Evolutionary conservation across 2,888 invertebrate species (phyloP).

Genomic region (Leptinotarsa tumamoca): DNA sequence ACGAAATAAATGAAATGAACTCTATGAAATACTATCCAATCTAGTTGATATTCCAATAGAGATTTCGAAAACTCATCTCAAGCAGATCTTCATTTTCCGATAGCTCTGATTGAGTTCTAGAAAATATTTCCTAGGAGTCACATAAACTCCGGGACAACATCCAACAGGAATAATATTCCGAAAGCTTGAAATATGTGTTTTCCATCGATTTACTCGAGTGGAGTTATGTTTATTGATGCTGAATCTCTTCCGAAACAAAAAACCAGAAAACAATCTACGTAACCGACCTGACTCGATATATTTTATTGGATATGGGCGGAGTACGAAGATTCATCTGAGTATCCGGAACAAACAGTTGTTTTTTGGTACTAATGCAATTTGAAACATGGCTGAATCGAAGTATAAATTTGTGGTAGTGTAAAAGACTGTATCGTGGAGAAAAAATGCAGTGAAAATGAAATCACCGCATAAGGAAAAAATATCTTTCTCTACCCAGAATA

Average conservation of each 20-base stretch:
- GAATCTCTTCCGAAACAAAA: conserved; percentile 10
- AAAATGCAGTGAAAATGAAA: no score
- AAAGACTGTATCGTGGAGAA: not conserved
- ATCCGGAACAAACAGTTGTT: conserved; percentile 1
- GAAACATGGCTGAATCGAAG: no score
- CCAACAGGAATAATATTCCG: not conserved
- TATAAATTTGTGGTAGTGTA: not conserved
- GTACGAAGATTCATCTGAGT: not conserved
- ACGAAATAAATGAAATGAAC: no score
- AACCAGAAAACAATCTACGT: not conserved
- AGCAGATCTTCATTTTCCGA: not conserved
- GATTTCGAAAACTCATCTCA: not conserved
- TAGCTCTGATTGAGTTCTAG: not conserved
- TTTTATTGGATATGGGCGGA: conserved; percentile 6
- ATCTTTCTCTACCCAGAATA: no score
- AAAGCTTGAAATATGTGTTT: conserved; percentile 5
- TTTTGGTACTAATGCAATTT: not conserved
- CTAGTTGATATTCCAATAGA: no score
- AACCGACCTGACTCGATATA: conserved; percentile 4
- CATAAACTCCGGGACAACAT: not conserved
- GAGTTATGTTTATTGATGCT: conserved; percentile 11
- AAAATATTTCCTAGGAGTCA: not conserved
- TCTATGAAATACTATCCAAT: no score
- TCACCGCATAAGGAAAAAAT: no score
- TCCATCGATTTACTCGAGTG: not conserved